Base-by-base conservation (phyloP, 2,797 vertebrate genomes). In the Centroberyx gerrardi region DNA sequence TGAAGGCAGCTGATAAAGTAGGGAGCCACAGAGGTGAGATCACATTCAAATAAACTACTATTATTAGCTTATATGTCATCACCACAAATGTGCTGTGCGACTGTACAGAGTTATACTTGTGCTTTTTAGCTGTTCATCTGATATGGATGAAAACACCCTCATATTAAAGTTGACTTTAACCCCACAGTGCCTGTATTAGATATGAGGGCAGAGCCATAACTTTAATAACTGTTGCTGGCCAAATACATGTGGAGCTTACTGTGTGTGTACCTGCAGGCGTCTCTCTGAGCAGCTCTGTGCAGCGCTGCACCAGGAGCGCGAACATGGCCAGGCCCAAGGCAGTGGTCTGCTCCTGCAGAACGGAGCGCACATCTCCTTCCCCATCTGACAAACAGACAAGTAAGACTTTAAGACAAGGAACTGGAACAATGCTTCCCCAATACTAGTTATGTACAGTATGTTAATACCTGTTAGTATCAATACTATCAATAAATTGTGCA, bases 271-370 rank as follows among this genome's bases (percentile, higher is more conserved):
- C 95, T 90, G 92, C 73, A 70, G 94, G 93, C 27, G 81, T 90
- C 17, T 97, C 95, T 76, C 91, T 95, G 68, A 99, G 95, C 76
- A 99, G 94, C 76, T 52, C 92, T 27, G 96, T 96, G 91, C 98
- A 99, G 76, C 97, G 97, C 81, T 93, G 95, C 67, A 99, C 97
- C 83, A 99, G 89, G 3, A 98, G 91, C 0, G 96, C 96, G 82
- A 99, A 99, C 96, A 99, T 98, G 79, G 96, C 93, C 60, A 99
- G 95, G 18, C 98, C 98, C 68, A 99, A 89, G 49, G 95, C 94
- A 0, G 96, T 97, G 83, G 96, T 96, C 89, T 99, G 98, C 58
- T 99, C 97, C 86, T 98, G 97, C 81, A 98, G 94, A 66, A 96
- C 93, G 0, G 98, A 97, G 28, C 98, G 96, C 18, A 94, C 92